Percentiles rank a stretch among this genome's conserved stretches.
Evolutionary conservation across 2,888 invertebrate species (phyloP).

Genomic region (Nyleta sp.): DNA sequence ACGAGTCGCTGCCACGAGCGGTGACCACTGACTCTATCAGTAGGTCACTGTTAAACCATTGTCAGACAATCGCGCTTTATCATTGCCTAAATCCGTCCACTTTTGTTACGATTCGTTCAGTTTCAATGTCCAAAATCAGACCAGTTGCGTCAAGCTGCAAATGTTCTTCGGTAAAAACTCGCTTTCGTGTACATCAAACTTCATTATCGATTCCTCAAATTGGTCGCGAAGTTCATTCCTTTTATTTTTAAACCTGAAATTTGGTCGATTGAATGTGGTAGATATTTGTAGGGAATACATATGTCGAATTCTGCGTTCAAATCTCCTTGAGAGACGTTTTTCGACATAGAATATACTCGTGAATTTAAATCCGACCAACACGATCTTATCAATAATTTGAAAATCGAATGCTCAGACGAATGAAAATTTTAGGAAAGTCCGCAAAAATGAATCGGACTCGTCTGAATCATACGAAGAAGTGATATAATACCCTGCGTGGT

Average conservation of each 20-base stretch:
- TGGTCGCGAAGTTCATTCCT: no score
- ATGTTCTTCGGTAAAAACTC: background rate
- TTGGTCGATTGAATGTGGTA: no score
- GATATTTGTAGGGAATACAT: no score
- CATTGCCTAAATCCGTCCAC: constrained; percentile 66
- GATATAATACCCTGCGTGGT: constrained; percentile 18
- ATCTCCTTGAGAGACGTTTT: no score
- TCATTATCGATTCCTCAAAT: no score
- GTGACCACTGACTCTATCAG: constrained; percentile 70
- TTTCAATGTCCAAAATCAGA: background rate
- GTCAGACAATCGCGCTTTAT: constrained; percentile 78
- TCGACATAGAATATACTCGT: no score
- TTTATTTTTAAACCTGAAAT: no score
- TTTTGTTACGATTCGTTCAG: constrained; percentile 31
- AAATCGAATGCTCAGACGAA: no score
- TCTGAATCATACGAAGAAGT: constrained; percentile 18
- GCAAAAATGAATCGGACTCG: background rate
- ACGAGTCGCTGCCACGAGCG: constrained; percentile 71
- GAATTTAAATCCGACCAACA: no score
- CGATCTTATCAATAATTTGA: no score
- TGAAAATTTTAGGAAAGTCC: no score
- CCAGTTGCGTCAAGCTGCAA: background rate
- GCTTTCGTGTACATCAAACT: background rate
- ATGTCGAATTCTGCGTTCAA: no score
- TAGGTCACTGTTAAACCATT: constrained; percentile 81